Evolutionary conservation across 2,888 invertebrate species (phyloP).

Genomic region (Adelphocoris suturalis): DNA sequence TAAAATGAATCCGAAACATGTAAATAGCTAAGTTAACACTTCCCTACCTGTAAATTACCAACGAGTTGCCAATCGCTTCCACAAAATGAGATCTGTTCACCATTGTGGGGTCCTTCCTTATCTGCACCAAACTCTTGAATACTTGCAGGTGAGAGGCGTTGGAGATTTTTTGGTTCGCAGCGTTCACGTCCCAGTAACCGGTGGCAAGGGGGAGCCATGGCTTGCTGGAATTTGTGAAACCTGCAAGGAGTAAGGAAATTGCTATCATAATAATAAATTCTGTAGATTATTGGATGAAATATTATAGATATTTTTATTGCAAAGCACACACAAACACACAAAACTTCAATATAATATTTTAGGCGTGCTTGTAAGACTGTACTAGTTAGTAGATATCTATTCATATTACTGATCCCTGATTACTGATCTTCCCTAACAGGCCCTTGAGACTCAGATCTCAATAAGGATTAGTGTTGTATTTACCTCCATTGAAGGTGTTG

Average conservation of each 20-base stretch:
- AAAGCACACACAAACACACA: no score
- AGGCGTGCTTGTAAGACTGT: no score
- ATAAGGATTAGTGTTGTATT: background rate
- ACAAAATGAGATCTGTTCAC: slow-evolving; percentile 65
- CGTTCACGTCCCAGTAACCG: slow-evolving; percentile 79
- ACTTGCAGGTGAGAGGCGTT: slow-evolving; percentile 74
- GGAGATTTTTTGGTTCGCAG: slow-evolving; percentile 69
- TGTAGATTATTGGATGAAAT: no score
- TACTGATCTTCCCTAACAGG: no score
- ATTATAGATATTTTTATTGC: no score
- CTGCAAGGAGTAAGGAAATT: background rate
- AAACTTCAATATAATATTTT: no score
- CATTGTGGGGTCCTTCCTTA: slow-evolving; percentile 79
- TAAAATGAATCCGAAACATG: no score
- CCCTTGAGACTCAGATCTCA: no score
- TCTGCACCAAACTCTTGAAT: slow-evolving; percentile 74
- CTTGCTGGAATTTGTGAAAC: slow-evolving; percentile 80
- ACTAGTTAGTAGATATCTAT: no score
- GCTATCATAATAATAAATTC: background rate
- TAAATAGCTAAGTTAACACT: no score
- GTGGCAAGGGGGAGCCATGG: slow-evolving; percentile 86
- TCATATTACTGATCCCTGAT: no score
- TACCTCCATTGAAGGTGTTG: slow-evolving; percentile 81
- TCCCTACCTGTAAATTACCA: slow-evolving; percentile 52
- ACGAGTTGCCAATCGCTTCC: slow-evolving; percentile 29